Evolutionary conservation across 1,140 invertebrate species (phyloP), one percentile per base, ranked within the genome.

Genomic region (Caerostris extrusa): DNA sequence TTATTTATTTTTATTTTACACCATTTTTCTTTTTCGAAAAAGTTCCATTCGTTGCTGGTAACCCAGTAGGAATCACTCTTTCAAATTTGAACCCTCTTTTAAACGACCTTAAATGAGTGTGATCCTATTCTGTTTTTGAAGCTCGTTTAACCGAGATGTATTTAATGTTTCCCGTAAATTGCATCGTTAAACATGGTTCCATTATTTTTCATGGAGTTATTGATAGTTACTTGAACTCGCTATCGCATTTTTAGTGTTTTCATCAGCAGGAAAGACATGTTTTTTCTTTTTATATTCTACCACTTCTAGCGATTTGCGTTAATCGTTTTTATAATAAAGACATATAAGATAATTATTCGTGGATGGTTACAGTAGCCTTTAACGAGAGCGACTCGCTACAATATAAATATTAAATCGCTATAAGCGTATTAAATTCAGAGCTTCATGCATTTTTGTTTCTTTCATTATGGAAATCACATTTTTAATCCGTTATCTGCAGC

Each of bases 131-230:
- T 64, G 34, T 34, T 34, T n/a, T 7, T 61, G 19, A 14, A 57
- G 86, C 61, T 88, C 61, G 19, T 88, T 88, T 64, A 64, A 64
- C 86, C 57, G 60, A 53, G 60, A 64, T 88, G 60, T 88, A 64
- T 88, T 88, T 88, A 88, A 88, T 88, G 86, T 88, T 61, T 88
- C 86, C 53, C 50, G 60, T 88, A 88, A 88, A 88, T 88, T 88
- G 10, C 86, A 67, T 88, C 86, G 86, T 88, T 88, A 88, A 88
- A 34, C 56, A 14, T 7, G 8, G 19, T 64, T 64, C 86, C 86
- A 88, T 88, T 88, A 34, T 61, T 88, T 88, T 88, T 64, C 50
- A 57, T 64, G 61, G 14, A 88, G 86, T 88, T 88, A 88, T 88
- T 88, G 86, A 88, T 88, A 88, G 86, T 61, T 88, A 64, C 86